phyloP scores from a whole-genome alignment of 30 jellyfish, hydroid and myxozoan genomes.

The Sanderia malayensis region DNA sequence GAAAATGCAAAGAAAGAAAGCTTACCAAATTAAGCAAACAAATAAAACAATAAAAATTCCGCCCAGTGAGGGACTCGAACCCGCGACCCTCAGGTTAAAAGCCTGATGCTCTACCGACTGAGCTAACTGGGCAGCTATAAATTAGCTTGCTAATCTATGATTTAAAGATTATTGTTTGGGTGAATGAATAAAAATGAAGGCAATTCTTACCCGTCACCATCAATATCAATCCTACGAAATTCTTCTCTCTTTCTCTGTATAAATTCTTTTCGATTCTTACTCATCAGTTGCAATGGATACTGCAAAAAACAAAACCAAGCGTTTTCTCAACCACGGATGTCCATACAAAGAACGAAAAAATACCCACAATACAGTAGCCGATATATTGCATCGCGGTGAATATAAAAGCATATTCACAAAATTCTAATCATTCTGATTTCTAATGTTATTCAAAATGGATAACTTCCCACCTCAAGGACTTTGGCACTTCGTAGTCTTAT shows the following conservation, averaged over 20 bases:
- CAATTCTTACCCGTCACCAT: slow-evolving; percentile 54
- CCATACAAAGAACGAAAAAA: too few relatives aligned
- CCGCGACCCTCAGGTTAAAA: slow-evolving; percentile 87
- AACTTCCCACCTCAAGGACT: slow-evolving; percentile 24
- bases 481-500: too few relatives aligned
- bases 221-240: slow-evolving; percentile 42
- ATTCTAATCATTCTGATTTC: too few relatives aligned
- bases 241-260: slow-evolving; percentile 26
- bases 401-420: too few relatives aligned
- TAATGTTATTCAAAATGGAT: too few relatives aligned
- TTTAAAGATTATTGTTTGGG: too few relatives aligned
- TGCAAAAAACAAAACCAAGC: neutral
- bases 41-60: neutral
- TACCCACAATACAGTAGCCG: too few relatives aligned
- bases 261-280: slow-evolving; percentile 16
- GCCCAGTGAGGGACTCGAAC: slow-evolving; percentile 87
- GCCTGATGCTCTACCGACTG: slow-evolving; percentile 90
- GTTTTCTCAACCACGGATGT: too few relatives aligned
- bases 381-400: too few relatives aligned
- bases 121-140: slow-evolving; percentile 87
- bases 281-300: slow-evolving; percentile 39
- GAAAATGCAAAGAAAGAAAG: too few relatives aligned
- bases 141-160: too few relatives aligned
- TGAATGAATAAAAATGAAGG: neutral
- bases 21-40: too few relatives aligned